phyloP scores from a whole-genome alignment of 2,113 vertebrate species.

The Clarias magur region DNA sequence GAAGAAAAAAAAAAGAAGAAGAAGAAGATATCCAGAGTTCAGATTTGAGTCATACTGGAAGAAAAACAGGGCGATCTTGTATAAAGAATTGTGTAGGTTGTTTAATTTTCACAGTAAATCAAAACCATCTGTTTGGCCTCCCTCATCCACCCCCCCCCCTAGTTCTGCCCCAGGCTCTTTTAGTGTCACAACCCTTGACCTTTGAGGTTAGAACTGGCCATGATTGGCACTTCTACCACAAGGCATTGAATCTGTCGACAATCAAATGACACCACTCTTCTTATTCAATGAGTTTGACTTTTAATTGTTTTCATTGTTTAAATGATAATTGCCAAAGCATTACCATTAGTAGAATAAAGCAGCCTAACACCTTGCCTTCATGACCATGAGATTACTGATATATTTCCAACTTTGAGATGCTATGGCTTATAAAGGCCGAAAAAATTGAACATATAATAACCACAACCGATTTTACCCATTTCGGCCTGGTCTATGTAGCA shows the following conservation, averaged over 20 bases:
- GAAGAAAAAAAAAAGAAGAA: constrained; percentile 17
- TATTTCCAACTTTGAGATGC: background rate
- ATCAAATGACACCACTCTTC: constrained; percentile 6
- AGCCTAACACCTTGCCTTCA: background rate
- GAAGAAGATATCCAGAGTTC: background rate
- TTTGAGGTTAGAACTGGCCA: constrained; percentile 34
- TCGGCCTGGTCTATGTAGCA: background rate
- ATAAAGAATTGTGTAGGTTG: background rate
- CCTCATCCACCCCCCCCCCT: constrained; percentile 7
- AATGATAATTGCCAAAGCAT: background rate
- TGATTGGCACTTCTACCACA: constrained; percentile 41
- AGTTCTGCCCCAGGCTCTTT: constrained; percentile 40
- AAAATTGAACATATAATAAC: background rate
- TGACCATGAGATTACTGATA: background rate
- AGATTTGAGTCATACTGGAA: constrained; percentile 3
- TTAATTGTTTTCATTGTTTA: background rate
- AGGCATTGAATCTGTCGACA: constrained; percentile 11
- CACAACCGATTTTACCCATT: background rate
- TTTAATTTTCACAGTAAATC: constrained; percentile 23
- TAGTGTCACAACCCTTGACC: constrained; percentile 38
- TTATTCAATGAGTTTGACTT: background rate
- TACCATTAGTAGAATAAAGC: background rate
- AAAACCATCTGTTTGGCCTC: constrained; percentile 46
- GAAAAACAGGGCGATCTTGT: background rate
- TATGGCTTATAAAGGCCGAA: background rate